phyloP scores from a whole-genome alignment of 2,888 invertebrate genomes.

The Piscicola geometra region DNA sequence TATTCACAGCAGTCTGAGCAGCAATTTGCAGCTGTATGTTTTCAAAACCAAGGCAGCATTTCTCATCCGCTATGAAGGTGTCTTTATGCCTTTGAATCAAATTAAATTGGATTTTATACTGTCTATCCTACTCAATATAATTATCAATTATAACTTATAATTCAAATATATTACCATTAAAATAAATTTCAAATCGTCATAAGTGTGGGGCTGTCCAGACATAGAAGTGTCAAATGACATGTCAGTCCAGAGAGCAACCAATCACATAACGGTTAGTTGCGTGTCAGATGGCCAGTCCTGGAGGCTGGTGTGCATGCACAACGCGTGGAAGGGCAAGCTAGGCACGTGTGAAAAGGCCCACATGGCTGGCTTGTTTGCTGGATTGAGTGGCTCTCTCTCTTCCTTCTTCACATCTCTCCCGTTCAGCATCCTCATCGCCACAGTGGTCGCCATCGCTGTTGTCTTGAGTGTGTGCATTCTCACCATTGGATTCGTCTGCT shows the following conservation, averaged over 20 bases:
- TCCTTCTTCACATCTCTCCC: slow-evolving; percentile 26
- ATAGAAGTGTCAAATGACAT: slow-evolving; percentile 1
- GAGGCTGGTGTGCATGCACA: slow-evolving; percentile 6
- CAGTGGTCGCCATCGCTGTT: slow-evolving; percentile 23
- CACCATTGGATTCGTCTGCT: slow-evolving; percentile 34
- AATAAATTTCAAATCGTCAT: no score
- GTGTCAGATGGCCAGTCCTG: background rate
- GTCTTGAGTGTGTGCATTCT: slow-evolving; percentile 33
- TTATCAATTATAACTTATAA: no score
- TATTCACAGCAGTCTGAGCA: background rate
- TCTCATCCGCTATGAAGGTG: background rate
- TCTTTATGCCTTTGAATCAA: background rate
- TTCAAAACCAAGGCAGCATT: background rate
- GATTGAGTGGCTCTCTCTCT: slow-evolving; percentile 5
- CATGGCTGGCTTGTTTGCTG: slow-evolving; percentile 4
- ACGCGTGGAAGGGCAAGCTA: slow-evolving; percentile 23
- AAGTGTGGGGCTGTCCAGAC: slow-evolving; percentile 23
- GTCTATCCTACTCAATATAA: no score
- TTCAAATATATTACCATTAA: no score
- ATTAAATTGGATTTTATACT: background rate
- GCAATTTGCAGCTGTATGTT: background rate
- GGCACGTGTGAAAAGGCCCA: slow-evolving; percentile 1
- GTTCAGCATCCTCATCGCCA: slow-evolving; percentile 30
- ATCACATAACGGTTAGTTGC: slow-evolving; percentile 10
- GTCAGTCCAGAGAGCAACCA: slow-evolving; percentile 14